Conservation (phyloP, 2,797 vertebrate species). For the Pterois miles region DNA sequence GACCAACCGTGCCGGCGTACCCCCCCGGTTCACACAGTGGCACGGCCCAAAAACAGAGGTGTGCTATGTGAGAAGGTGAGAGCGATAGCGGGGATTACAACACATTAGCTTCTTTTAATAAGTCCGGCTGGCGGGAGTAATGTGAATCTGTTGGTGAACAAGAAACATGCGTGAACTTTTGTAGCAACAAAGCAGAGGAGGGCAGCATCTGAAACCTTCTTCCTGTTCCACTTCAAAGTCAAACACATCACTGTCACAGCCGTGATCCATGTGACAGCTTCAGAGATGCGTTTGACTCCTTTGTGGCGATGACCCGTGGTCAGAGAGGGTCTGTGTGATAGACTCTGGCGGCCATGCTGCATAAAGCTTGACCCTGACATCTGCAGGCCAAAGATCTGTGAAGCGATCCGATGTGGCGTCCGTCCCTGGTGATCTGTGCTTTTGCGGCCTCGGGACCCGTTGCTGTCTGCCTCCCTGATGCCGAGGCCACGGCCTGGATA, state of each 20-base stretch:
- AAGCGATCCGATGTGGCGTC: constrained; percentile 74
- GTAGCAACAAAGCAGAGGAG: constrained; percentile 52
- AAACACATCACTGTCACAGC: constrained; percentile 18
- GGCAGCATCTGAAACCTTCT: constrained; percentile 20
- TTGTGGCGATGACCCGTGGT: constrained; percentile 21
- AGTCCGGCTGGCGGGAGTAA: constrained; percentile 59
- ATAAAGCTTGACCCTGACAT: constrained; percentile 70
- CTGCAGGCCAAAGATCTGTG: constrained; percentile 66
- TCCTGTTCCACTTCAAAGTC: constrained; percentile 24
- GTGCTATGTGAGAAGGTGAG: constrained; percentile 88
- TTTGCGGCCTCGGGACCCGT: constrained; percentile 45
- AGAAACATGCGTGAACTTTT: constrained; percentile 67
- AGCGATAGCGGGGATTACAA: constrained; percentile 91
- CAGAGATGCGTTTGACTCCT: constrained; percentile 30
- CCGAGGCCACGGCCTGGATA: constrained; percentile 63
- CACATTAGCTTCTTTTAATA: constrained; percentile 85
- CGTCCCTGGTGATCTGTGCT: constrained; percentile 64
- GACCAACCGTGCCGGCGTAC: constrained; percentile 83
- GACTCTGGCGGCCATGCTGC: constrained; percentile 37
- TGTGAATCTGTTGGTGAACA: constrained; percentile 42
- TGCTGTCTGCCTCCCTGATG: constrained; percentile 29
- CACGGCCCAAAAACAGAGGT: constrained; percentile 81
- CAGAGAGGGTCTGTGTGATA: constrained; percentile 17
- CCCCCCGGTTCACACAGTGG: constrained; percentile 78
- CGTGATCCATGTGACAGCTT: background rate